Evolutionary conservation across 2,113 vertebrate species (phyloP).

Genomic region (Phaethornis superciliosus): DNA sequence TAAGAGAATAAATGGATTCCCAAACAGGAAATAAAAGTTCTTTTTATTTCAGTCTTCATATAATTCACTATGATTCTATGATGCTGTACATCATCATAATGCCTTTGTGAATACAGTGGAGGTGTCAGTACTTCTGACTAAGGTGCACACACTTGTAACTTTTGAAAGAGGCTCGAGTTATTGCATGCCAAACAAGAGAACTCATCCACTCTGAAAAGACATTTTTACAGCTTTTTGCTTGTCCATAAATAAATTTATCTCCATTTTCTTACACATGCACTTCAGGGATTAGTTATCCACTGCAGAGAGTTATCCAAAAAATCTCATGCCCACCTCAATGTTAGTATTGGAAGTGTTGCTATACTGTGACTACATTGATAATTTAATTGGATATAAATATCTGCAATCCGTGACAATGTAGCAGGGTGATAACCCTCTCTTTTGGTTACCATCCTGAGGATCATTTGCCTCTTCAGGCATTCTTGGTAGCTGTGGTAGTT

Average conservation of each 20-base stretch:
- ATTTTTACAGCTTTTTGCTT: not conserved
- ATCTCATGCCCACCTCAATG: not conserved
- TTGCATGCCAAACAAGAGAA: not conserved
- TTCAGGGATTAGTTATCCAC: not conserved
- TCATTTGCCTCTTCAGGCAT: rapidly evolving
- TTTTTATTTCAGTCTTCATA: not conserved
- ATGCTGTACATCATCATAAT: too few relatives aligned
- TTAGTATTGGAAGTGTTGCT: not conserved
- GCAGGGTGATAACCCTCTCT: not conserved
- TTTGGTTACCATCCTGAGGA: not conserved
- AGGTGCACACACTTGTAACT: not conserved
- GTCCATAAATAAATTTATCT: not conserved
- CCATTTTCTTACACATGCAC: not conserved
- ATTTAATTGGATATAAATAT: not conserved
- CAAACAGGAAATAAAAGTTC: not conserved
- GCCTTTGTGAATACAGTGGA: too few relatives aligned
- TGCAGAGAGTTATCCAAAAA: not conserved
- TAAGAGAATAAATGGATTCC: not conserved
- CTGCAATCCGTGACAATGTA: not conserved
- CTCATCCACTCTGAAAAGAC: not conserved
- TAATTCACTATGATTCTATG: too few relatives aligned
- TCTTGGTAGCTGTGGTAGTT: not conserved
- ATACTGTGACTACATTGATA: not conserved
- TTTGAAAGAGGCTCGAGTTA: not conserved
- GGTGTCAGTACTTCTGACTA: too few relatives aligned